These are phyloP conservation scores for Apostichopus californicus DNA, from an alignment of 35 echinoderm and acorn worm species.

Conservation along the genomic window DNA sequence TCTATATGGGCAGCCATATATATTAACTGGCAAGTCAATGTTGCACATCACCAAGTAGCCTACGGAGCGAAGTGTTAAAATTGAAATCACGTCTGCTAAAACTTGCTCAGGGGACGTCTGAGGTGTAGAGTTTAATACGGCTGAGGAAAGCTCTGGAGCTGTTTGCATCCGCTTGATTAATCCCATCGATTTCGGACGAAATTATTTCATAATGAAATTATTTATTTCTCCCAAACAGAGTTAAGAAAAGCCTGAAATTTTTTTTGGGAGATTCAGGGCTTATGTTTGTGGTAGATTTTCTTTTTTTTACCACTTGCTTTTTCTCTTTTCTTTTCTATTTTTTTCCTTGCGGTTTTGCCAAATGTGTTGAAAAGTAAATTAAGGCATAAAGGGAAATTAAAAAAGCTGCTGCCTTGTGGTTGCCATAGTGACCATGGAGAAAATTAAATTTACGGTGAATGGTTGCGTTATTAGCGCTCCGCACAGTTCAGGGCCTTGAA, in stretches of 20 bases:
- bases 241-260: not conserved
- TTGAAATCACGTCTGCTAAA: constrained; percentile 52
- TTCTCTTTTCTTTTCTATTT: too few species aligned
- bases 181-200: constrained; percentile 26
- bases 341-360: not conserved
- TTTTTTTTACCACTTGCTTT: too few species aligned
- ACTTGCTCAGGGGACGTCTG: constrained; percentile 17
- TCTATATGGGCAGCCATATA: not conserved
- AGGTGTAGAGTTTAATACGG: constrained; percentile 41
- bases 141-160: constrained; percentile 14
- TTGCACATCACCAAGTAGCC: constrained; percentile 22
- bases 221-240: constrained; percentile 37
- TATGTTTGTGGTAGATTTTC: not conserved
- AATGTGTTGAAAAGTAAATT: constrained; percentile 27
- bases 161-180: constrained; percentile 36
- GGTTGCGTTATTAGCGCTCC: not conserved
- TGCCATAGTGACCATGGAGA: not conserved
- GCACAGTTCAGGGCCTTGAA: not conserved
- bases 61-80: constrained; percentile 33
- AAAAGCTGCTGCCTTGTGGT: constrained; percentile 25
- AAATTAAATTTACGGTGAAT: constrained; percentile 36
- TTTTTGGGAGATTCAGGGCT: not conserved
- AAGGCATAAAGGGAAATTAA: not conserved
- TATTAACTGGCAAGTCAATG: not conserved
- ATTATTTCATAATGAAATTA: constrained; percentile 55